Conservation (phyloP, 2,888 invertebrate species). For the Eilema griseolum region DNA sequence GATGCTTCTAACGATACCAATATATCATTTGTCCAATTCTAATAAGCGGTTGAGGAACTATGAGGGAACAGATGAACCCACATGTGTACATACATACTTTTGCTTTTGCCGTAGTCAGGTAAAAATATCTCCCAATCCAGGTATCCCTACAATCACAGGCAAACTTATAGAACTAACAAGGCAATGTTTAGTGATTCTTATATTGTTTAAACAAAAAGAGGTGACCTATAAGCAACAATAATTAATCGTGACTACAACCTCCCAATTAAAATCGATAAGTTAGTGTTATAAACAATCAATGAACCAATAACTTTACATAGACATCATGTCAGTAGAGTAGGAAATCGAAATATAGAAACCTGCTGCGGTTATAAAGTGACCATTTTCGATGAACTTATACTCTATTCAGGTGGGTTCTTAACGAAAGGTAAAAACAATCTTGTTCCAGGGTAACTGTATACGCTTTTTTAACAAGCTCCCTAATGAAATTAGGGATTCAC, state of each 20-base stretch:
- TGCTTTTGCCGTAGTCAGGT: too few relatives aligned
- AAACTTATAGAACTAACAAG: too few relatives aligned
- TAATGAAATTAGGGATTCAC: too few relatives aligned
- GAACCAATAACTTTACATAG: not conserved
- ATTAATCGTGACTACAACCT: conserved; percentile 5
- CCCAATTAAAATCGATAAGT: not conserved
- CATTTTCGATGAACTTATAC: not conserved
- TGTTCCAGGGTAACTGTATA: too few relatives aligned
- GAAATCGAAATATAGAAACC: not conserved
- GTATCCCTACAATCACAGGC: not conserved
- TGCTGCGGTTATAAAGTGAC: not conserved
- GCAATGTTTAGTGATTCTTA: not conserved
- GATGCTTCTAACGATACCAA: too few relatives aligned
- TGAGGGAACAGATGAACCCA: too few relatives aligned
- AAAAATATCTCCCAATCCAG: not conserved
- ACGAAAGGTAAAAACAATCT: too few relatives aligned
- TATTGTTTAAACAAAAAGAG: not conserved
- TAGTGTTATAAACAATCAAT: not conserved
- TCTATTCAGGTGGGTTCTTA: too few relatives aligned
- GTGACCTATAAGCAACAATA: not conserved
- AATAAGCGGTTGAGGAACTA: too few relatives aligned
- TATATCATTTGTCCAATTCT: too few relatives aligned
- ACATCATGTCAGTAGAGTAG: not conserved
- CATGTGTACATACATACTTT: too few relatives aligned
- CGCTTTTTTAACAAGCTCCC: too few relatives aligned